Conservation (phyloP, 2,113 vertebrate genomes). For the Gnathonemus longibarbis region DNA sequence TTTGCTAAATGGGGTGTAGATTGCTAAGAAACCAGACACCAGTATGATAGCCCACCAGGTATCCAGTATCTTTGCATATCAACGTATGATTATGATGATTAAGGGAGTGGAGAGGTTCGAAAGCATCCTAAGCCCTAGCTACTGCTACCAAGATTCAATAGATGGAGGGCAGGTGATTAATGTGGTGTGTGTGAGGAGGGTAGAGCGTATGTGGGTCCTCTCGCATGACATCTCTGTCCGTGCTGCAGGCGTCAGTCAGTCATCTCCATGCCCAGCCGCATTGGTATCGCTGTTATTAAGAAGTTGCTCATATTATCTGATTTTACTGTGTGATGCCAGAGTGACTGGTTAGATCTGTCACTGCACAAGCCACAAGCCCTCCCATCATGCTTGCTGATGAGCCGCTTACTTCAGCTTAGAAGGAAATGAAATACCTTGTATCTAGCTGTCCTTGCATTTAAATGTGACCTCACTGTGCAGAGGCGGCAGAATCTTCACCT, state of each 20-base stretch:
- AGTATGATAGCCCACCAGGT: background rate
- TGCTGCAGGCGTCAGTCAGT: background rate
- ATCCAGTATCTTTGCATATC: background rate
- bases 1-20: background rate
- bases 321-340: background rate
- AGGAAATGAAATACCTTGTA: background rate
- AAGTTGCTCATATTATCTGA: background rate
- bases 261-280: background rate
- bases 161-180: background rate
- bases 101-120: background rate
- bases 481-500: background rate
- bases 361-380: background rate
- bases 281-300: background rate
- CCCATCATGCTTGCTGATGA: background rate
- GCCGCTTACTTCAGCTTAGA: background rate
- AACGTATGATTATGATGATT: background rate
- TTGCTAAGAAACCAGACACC: background rate
- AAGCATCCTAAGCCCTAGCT: background rate
- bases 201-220: background rate
- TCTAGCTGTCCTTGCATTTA: background rate
- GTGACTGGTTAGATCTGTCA: background rate
- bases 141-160: background rate
- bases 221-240: background rate
- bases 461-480: background rate
- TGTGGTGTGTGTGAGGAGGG: background rate